phyloP scores from a whole-genome alignment of 2,113 vertebrate genomes.

The Ophthalmolycus amberensis region DNA sequence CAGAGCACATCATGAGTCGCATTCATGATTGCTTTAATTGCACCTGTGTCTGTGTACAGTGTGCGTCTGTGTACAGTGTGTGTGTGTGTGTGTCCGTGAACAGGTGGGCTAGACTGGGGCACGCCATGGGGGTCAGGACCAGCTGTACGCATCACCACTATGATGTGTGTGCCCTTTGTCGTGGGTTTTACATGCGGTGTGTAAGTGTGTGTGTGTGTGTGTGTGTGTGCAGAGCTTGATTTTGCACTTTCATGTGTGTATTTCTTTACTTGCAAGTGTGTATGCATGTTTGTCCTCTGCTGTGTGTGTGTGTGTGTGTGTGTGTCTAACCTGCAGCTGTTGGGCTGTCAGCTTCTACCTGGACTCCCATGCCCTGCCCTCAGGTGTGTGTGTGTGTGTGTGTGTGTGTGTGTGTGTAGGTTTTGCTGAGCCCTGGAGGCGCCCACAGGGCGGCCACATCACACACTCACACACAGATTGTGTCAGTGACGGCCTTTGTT shows the following conservation, averaged over 20 bases:
- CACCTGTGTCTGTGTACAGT: constrained; percentile 47
- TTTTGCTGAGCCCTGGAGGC: constrained; percentile 74
- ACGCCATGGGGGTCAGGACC: constrained; percentile 72
- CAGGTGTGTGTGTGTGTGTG: constrained; percentile 60
- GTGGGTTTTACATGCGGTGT: constrained; percentile 22
- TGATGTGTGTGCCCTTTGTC: constrained; percentile 57
- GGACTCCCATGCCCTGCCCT: constrained; percentile 73
- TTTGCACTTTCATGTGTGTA: constrained; percentile 46
- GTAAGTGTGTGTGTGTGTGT: constrained; percentile 12
- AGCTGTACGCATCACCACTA: constrained; percentile 67
- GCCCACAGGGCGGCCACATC: constrained; percentile 67
- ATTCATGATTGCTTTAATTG: constrained; percentile 79
- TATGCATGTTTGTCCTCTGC: constrained; percentile 53
- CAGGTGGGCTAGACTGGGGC: constrained; percentile 73
- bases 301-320: constrained; percentile 44
- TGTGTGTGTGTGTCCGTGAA: constrained; percentile 51
- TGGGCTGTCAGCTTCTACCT: constrained; percentile 73
- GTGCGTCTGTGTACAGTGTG: constrained; percentile 30
- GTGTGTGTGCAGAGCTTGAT: constrained; percentile 43
- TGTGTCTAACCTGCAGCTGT: constrained; percentile 77
- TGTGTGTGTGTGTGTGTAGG: constrained; percentile 46
- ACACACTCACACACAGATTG: constrained; percentile 14
- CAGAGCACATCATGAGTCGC: constrained; percentile 75
- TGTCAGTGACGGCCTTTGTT: constrained; percentile 49
- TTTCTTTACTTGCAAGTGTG: constrained; percentile 43